Percentiles rank a stretch among this genome's conserved stretches.
phyloP scores from a whole-genome alignment of 2,797 vertebrate genomes.

The Pelodytes ibericus region DNA sequence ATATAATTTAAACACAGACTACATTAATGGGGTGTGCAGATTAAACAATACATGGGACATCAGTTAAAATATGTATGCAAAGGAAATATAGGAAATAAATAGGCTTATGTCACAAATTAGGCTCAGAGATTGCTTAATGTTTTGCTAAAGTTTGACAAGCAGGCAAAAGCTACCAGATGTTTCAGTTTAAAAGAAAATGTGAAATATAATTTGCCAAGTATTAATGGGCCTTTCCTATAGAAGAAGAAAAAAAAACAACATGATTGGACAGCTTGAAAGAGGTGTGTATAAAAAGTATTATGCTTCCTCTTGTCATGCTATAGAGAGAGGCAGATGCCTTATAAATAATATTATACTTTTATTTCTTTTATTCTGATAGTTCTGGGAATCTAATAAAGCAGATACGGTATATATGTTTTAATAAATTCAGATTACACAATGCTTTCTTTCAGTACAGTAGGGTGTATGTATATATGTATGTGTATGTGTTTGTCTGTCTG shows the following conservation, averaged over 20 bases:
- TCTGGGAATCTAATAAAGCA: background rate
- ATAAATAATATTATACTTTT: background rate
- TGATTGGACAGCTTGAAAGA: background rate
- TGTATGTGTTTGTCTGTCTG: too few species aligned
- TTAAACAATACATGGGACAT: background rate
- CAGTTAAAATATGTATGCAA: background rate
- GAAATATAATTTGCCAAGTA: constrained; percentile 5
- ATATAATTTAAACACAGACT: background rate
- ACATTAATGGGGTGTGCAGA: background rate
- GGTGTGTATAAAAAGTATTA: background rate
- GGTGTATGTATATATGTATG: too few species aligned
- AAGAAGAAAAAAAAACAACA: background rate
- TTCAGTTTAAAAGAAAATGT: background rate
- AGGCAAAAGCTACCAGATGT: constrained; percentile 2
- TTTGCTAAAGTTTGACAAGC: constrained; percentile 4
- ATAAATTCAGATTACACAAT: background rate
- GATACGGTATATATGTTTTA: background rate
- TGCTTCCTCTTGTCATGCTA: background rate
- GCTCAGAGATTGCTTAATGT: background rate
- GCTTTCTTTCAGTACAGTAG: background rate
- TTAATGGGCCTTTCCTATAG: background rate
- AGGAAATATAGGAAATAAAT: constrained; percentile 7
- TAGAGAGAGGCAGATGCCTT: background rate
- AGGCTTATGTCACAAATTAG: constrained; percentile 12
- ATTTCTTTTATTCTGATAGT: background rate